These are phyloP conservation scores for Aurelia coerulea DNA, from an alignment of 30 jellyfish, hydroid and myxozoan species.

Conservation along the genomic window DNA sequence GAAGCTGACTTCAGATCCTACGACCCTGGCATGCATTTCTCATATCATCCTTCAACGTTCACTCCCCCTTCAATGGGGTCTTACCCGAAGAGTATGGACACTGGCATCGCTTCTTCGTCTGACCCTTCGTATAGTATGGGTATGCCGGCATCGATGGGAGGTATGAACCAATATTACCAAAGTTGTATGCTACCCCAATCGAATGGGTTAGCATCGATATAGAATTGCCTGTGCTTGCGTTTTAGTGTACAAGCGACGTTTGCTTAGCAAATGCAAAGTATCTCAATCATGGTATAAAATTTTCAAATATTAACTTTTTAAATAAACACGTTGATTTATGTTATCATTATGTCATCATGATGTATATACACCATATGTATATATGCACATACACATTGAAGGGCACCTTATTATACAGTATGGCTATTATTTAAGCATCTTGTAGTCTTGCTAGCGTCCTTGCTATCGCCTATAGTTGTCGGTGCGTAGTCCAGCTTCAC, in stretches of 20 bases:
- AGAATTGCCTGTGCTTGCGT: conserved; percentile 2
- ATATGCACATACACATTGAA: conserved; percentile 52
- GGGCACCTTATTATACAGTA: background rate
- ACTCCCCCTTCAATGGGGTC: conserved; percentile 91
- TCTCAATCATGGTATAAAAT: conserved; percentile 25
- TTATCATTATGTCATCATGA: conserved; percentile 1
- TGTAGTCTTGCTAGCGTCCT: too few relatives aligned
- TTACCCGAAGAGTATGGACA: conserved; percentile 89
- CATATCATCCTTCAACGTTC: conserved; percentile 97
- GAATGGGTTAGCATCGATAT: conserved; percentile 81
- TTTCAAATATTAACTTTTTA: conserved; percentile 55
- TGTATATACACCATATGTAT: conserved; percentile 46
- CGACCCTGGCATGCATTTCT: conserved; percentile 98
- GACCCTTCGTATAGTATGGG: conserved; percentile 83
- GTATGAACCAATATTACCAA: conserved; percentile 96
- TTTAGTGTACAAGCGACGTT: conserved; percentile 17
- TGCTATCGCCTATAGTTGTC: background rate
- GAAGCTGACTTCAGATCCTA: conserved; percentile 97
- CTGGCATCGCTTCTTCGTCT: conserved; percentile 90
- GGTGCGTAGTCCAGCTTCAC: background rate
- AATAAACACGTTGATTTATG: conserved; percentile 38
- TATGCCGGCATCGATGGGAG: conserved; percentile 68
- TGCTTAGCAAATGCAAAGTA: conserved; percentile 47
- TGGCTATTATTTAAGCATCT: conserved; percentile 35
- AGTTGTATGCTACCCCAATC: conserved; percentile 97